Conservation (phyloP, 1,140 invertebrate genomes). For the Ceratitis capitata region DNA sequence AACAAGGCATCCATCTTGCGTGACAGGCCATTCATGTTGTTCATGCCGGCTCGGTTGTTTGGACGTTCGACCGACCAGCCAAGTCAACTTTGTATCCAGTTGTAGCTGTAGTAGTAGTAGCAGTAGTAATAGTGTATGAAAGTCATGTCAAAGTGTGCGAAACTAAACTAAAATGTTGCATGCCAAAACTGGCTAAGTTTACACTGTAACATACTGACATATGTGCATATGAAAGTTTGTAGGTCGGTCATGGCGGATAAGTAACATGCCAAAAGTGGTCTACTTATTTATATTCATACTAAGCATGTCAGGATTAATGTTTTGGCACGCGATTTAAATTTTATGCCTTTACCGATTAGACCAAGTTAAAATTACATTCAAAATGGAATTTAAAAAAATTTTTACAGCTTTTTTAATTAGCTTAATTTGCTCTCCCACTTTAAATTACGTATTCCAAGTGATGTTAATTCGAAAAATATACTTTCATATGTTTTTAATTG, state of each 20-base stretch:
- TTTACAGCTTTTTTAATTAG: no score
- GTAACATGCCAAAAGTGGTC: background rate
- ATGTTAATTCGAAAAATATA: no score
- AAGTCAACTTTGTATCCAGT: no score
- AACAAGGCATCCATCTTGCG: constrained; percentile 30
- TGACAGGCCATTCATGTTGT: constrained; percentile 19
- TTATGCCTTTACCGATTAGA: background rate
- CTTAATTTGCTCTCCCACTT: no score
- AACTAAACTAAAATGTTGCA: background rate
- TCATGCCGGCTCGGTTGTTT: no score
- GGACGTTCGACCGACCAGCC: background rate
- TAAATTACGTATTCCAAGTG: no score
- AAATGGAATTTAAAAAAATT: background rate
- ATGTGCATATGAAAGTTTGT: no score
- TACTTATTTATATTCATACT: no score
- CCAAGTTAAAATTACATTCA: no score
- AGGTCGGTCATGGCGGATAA: background rate
- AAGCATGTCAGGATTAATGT: background rate
- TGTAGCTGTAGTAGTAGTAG: no score
- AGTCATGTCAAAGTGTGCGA: background rate
- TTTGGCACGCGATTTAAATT: background rate
- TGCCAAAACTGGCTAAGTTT: background rate
- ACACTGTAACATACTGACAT: background rate
- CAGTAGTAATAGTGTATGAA: no score
- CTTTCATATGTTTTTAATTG: no score